Percentiles rank a stretch among this genome's conserved stretches.
Evolutionary conservation across 2,797 vertebrate species (phyloP).

Genomic region (Craterocephalus amniculus): DNA sequence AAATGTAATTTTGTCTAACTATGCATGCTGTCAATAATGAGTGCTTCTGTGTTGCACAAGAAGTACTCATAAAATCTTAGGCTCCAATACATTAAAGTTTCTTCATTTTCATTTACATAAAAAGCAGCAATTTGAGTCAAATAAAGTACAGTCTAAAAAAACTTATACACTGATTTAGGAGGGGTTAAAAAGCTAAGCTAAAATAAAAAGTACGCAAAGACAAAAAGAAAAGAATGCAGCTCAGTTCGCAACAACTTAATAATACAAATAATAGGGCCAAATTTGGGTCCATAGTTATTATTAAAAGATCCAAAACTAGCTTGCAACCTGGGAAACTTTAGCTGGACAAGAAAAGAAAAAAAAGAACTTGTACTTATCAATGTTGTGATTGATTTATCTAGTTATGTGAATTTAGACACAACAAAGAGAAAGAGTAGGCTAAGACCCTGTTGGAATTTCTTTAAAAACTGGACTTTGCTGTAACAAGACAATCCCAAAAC

Average conservation of each 20-base stretch:
- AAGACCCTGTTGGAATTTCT: not conserved
- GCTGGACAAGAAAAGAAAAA: not conserved
- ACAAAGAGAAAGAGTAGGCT: not conserved
- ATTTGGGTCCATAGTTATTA: not conserved
- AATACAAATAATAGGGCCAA: not conserved
- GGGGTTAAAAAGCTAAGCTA: not conserved
- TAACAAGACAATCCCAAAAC: not conserved
- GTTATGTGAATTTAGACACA: no score
- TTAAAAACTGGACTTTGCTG: not conserved
- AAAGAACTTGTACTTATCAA: no score
- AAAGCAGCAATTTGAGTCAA: constrained; percentile 35
- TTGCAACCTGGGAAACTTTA: no score
- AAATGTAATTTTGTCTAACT: constrained; percentile 6
- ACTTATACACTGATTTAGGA: constrained; percentile 2
- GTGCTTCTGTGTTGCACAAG: not conserved
- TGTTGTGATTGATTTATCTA: no score
- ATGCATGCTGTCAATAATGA: not conserved
- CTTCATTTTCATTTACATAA: constrained; percentile 62
- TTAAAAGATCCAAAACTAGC: not conserved
- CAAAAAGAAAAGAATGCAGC: not conserved
- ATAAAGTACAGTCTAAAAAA: constrained; percentile 12
- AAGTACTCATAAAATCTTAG: constrained; percentile 4
- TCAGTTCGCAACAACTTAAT: constrained; percentile 1
- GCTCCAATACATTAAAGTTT: constrained; percentile 23
- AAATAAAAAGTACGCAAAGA: not conserved